These are phyloP conservation scores for Lasius platythorax DNA, from an alignment of 2,888 invertebrate species.

Conservation along the genomic window DNA sequence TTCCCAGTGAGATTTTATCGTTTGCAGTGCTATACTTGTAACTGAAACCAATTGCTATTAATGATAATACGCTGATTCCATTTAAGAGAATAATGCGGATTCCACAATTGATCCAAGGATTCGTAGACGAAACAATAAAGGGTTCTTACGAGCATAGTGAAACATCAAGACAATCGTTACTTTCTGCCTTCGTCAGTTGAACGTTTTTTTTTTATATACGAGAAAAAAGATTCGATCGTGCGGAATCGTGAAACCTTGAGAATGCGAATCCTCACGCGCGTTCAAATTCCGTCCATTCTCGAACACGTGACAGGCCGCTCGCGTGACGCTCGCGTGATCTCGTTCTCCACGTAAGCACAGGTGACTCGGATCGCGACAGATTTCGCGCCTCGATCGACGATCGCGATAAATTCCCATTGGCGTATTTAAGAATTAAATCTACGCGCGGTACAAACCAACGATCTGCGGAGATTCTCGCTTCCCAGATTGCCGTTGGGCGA, in stretches of 20 bases:
- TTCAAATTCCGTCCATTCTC: slow-evolving; percentile 42
- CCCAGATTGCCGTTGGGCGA: no score
- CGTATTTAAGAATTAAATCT: not conserved
- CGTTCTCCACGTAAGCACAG: slow-evolving; percentile 42
- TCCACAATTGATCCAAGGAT: not conserved
- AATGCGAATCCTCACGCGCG: not conserved
- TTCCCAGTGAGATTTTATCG: no score
- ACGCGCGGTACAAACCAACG: not conserved
- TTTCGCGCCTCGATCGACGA: not conserved
- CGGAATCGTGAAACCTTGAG: slow-evolving; percentile 19
- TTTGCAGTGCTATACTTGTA: no score
- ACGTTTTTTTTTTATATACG: not conserved
- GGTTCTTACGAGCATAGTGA: not conserved
- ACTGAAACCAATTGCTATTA: not conserved
- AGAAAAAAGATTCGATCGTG: not conserved
- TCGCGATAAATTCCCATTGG: not conserved
- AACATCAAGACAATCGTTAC: not conserved
- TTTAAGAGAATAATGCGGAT: not conserved
- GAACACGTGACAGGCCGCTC: slow-evolving; percentile 54
- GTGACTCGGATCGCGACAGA: not conserved
- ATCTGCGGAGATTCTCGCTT: not conserved
- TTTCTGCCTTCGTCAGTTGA: not conserved
- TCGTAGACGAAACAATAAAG: not conserved
- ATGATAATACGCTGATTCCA: not conserved
- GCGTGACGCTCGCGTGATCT: slow-evolving; percentile 55